Conservation (phyloP, 2,113 vertebrate genomes). For the Glareola pratincola region DNA sequence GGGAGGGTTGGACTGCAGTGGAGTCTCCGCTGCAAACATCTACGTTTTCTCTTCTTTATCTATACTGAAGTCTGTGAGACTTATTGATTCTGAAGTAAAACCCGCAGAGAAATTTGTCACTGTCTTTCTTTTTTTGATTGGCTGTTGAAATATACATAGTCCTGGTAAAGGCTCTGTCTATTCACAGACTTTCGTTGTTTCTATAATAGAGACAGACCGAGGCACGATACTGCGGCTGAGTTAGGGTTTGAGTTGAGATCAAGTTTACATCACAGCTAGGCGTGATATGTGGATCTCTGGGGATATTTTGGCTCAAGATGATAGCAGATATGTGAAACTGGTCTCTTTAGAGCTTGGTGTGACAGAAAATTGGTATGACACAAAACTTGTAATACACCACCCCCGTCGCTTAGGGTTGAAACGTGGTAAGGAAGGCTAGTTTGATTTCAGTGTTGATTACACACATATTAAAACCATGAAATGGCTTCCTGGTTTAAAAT, state of each 20-base stretch:
- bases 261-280: background rate
- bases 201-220: background rate
- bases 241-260: background rate
- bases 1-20: background rate
- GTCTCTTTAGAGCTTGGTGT: background rate
- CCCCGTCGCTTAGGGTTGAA: background rate
- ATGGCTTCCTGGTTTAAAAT: background rate
- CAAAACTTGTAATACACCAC: background rate
- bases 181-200: background rate
- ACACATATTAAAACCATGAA: background rate
- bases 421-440: background rate
- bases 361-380: background rate
- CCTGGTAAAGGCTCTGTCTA: background rate
- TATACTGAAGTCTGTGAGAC: background rate
- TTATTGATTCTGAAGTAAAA: background rate
- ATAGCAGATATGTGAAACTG: background rate
- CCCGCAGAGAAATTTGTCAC: background rate
- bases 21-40: background rate
- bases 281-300: background rate
- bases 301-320: background rate
- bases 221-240: background rate
- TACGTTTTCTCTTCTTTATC: background rate
- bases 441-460: background rate
- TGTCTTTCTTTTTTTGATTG: background rate
- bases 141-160: background rate